Evolutionary conservation across 2,113 vertebrate genomes (phyloP).

Genomic region (Emydocephalus ijimae): DNA sequence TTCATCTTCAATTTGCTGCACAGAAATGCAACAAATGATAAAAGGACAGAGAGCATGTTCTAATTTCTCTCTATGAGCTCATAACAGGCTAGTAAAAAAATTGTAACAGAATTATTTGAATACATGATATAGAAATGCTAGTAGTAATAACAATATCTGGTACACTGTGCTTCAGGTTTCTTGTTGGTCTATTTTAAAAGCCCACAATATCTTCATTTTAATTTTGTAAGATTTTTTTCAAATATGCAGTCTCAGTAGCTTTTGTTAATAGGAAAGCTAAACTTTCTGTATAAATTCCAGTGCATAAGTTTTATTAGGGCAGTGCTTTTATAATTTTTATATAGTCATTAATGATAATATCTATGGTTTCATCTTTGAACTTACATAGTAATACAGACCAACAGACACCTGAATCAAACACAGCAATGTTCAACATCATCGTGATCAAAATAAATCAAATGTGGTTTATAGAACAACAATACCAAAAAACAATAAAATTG

Average conservation of each 20-base stretch:
- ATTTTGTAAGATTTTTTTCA: background rate
- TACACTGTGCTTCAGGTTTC: background rate
- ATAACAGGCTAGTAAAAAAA: background rate
- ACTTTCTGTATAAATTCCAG: background rate
- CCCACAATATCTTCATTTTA: background rate
- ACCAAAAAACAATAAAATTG: background rate
- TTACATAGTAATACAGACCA: background rate
- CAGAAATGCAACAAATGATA: background rate
- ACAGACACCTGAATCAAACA: background rate
- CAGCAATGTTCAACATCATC: background rate
- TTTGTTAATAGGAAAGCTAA: background rate
- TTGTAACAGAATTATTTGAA: background rate
- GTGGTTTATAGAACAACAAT: background rate
- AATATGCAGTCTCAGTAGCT: background rate
- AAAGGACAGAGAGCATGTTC: background rate
- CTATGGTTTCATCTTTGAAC: too few relatives aligned
- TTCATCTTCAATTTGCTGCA: background rate
- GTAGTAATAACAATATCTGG: background rate
- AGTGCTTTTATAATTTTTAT: too few relatives aligned
- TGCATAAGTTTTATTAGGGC: too few relatives aligned
- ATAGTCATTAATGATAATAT: too few relatives aligned
- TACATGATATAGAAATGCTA: background rate
- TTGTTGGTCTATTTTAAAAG: background rate
- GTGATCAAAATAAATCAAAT: background rate
- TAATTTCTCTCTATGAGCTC: background rate